These are phyloP conservation scores for Nomada fucata DNA, from an alignment of 2,888 invertebrate species.

Conservation along the genomic window DNA sequence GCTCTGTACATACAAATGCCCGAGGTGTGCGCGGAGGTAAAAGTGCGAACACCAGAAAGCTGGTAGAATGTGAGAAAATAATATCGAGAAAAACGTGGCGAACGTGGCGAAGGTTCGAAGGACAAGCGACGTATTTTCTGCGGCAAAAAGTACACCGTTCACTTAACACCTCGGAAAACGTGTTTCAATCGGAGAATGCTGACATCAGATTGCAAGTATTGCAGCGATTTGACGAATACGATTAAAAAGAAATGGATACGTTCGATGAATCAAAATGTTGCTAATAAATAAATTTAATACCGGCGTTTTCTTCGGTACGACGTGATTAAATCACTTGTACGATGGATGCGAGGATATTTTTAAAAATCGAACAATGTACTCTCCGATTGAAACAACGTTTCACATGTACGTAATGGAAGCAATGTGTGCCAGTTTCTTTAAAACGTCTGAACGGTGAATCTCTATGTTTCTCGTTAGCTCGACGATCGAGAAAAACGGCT, in stretches of 20 bases:
- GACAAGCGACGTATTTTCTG: constrained; percentile 47
- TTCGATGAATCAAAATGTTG: too few species aligned
- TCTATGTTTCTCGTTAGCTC: constrained; percentile 56
- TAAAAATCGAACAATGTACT: neutral
- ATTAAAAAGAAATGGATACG: too few species aligned
- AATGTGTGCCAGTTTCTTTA: constrained; percentile 13
- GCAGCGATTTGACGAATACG: too few species aligned
- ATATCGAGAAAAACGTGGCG: too few species aligned
- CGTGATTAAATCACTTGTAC: too few species aligned
- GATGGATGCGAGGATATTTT: neutral
- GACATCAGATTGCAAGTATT: too few species aligned
- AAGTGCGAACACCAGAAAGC: neutral
- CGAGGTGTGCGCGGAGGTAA: constrained; percentile 1
- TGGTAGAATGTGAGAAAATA: neutral
- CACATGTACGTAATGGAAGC: neutral
- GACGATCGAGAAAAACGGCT: constrained; percentile 51
- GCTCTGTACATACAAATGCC: neutral
- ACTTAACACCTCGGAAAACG: constrained; percentile 4
- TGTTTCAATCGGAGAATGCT: constrained; percentile 30
- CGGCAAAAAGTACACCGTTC: constrained; percentile 12
- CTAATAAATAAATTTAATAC: neutral
- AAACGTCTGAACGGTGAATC: constrained; percentile 22
- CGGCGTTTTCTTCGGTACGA: neutral
- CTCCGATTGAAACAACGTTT: constrained; percentile 17
- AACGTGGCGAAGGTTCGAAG: neutral